Base-by-base conservation (phyloP, 2,113 vertebrate genomes). In the Pogonocichla stellata region DNA sequence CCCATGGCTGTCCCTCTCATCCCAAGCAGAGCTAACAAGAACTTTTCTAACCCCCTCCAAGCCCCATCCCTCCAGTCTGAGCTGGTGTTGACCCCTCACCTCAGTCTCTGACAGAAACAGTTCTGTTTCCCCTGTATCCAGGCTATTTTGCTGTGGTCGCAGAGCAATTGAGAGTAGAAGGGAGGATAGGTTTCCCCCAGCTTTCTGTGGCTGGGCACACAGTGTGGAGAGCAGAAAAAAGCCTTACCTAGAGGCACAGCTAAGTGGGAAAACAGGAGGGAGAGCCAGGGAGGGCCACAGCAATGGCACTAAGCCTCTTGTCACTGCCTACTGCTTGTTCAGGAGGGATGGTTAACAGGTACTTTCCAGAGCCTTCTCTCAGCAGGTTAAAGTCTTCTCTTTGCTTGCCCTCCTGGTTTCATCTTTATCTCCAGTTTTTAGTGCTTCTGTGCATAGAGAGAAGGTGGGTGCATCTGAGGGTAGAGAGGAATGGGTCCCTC, bases 401-500 rank as follows among this genome's bases (percentile, higher is more conserved):
- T 72, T 29, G 29, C 12, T 93, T 93, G 42, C 20, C 31, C 12
- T 77, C 29, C 7, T 45, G 22, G 2, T 28, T 87, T 82, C 75
- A 36, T 57, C 40, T 69, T 84, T 73, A n/a, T 87, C 53, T 87
- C 48, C 25, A 34, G 6, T 14, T 93, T 93, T 80, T 77, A 65
- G 45, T 77, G 73, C 66, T 87, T 56, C 64, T 67, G 40, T 86
- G 64, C 15, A 7, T 16, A 50, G 36, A 69, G 43, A 56, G 56
- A 80, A 80, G 54, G 54, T 45, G 19, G 7, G 23, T 67, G 16
- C 36, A 45, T 14, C 53, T 56, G 33, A 71, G 26, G 23, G 38
- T 34, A 80, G 34, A 83, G 38, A 67, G 31, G 8, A 62, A 62
- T 28, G 16, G 9, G 4, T 53, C 0, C 3, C 5, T 10, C 3